Evolutionary conservation across 2,888 invertebrate species (phyloP).

Genomic region (Drosophila ustulata): DNA sequence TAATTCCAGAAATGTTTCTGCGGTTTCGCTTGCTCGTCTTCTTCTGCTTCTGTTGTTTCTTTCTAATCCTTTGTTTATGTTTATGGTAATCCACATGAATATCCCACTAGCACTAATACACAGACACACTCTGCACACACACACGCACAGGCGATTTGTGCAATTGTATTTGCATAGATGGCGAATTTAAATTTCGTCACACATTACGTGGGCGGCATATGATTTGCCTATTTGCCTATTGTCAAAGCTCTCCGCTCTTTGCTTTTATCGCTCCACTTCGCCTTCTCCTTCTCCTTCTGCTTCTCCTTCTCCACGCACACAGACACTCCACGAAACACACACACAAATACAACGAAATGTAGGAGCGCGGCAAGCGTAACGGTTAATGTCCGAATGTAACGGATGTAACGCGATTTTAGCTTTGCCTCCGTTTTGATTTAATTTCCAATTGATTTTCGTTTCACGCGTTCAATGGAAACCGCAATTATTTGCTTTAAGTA

Average conservation of each 20-base stretch:
- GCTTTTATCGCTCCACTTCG: background rate
- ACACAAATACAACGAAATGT: slow-evolving; percentile 3
- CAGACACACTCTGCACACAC: slow-evolving; percentile 22
- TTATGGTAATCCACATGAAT: slow-evolving; percentile 75
- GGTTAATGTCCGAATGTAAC: slow-evolving; percentile 65
- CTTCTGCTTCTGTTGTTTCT: slow-evolving; percentile 38
- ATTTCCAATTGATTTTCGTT: slow-evolving; percentile 65
- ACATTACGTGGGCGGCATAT: slow-evolving; percentile 80
- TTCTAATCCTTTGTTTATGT: slow-evolving; percentile 80
- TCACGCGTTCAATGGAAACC: slow-evolving; percentile 59
- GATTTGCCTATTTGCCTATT: slow-evolving; percentile 73
- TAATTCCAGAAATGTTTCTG: slow-evolving; percentile 68
- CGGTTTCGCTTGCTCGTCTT: slow-evolving; percentile 31
- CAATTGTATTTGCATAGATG: slow-evolving; percentile 74
- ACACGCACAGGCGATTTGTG: slow-evolving; percentile 44
- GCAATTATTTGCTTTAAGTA: slow-evolving; percentile 40
- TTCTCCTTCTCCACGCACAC: slow-evolving; percentile 45
- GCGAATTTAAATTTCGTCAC: slow-evolving; percentile 80
- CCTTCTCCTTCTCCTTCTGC: background rate
- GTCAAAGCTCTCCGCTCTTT: slow-evolving; percentile 46
- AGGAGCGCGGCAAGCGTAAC: slow-evolving; percentile 52
- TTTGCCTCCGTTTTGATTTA: slow-evolving; percentile 71
- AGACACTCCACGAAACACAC: slow-evolving; percentile 9
- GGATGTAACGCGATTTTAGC: slow-evolving; percentile 45
- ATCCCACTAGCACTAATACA: slow-evolving; percentile 48